phyloP scores from a whole-genome alignment of 2,888 invertebrate species.

The Drosophila dives region DNA sequence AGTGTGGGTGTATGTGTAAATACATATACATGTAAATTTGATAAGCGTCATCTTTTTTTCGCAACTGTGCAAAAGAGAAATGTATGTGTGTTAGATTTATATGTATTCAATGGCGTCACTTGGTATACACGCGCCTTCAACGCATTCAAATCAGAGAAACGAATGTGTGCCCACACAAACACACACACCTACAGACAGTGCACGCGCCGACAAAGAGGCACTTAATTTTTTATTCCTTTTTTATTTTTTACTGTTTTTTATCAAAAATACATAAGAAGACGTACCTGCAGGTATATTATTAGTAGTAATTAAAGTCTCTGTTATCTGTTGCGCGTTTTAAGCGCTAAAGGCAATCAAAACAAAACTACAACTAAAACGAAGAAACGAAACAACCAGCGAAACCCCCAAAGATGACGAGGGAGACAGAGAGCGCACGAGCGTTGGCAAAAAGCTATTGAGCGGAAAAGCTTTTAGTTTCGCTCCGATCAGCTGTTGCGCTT shows the following conservation, averaged over 20 bases:
- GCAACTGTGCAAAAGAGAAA: not conserved
- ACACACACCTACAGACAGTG: not conserved
- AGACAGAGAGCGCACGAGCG: not conserved
- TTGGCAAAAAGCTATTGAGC: conserved; percentile 37
- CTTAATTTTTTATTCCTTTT: not conserved
- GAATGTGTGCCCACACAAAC: not conserved
- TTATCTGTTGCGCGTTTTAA: conserved; percentile 21
- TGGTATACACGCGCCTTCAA: conserved; percentile 31
- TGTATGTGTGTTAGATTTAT: conserved; percentile 1
- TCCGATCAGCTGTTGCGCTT: conserved; percentile 52
- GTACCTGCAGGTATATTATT: conserved; percentile 13
- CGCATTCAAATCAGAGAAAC: conserved; percentile 13
- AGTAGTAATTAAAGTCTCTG: not conserved
- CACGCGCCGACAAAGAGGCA: conserved; percentile 31
- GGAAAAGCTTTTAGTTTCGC: conserved; percentile 29
- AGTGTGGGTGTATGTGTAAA: conserved; percentile 1
- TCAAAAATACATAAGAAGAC: not conserved
- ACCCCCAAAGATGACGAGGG: not conserved
- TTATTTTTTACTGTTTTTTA: not conserved
- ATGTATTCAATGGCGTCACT: conserved; percentile 12
- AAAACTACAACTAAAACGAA: conserved; percentile 44
- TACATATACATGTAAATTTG: conserved; percentile 10
- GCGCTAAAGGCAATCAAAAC: conserved; percentile 57
- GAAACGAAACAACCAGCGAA: conserved; percentile 7
- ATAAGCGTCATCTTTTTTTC: conserved; percentile 19